These are phyloP conservation scores for Tenthredo notha DNA, from an alignment of 2,888 invertebrate species.

Conservation along the genomic window DNA sequence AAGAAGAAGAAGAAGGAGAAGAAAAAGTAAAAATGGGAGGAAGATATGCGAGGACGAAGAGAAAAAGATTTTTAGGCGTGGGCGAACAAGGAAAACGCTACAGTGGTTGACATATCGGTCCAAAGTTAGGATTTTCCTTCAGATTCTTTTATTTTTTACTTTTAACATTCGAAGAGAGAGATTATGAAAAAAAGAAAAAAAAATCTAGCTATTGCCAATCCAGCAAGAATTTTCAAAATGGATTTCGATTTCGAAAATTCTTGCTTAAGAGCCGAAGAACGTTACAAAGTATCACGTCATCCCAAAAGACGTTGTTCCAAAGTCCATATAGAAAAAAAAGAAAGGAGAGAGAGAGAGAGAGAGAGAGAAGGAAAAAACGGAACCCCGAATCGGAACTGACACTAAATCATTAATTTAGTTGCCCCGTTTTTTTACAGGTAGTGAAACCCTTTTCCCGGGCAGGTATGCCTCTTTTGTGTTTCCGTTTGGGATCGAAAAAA, in stretches of 20 bases:
- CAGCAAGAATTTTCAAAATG: not conserved
- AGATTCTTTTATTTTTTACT: not conserved
- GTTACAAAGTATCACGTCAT: constrained; percentile 16
- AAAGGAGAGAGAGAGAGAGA: constrained; percentile 21
- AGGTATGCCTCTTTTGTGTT: constrained; percentile 72
- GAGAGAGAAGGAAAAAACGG: constrained; percentile 55
- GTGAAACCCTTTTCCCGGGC: constrained; percentile 71
- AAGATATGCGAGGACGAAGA: not conserved
- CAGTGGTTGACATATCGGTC: not conserved
- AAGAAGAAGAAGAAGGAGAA: not conserved
- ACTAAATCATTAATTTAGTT: constrained; percentile 78
- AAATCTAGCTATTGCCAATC: not conserved
- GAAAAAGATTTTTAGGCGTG: constrained; percentile 5
- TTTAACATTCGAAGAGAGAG: not conserved
- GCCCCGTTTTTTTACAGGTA: constrained; percentile 72
- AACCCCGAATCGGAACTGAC: constrained; percentile 73
- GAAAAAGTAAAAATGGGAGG: not conserved
- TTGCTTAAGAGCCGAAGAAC: not conserved
- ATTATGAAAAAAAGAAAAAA: not conserved
- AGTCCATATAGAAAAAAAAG: constrained; percentile 11
- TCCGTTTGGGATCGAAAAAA: constrained; percentile 55
- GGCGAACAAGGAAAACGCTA: not conserved
- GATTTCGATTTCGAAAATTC: constrained; percentile 9
- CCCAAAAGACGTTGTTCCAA: constrained; percentile 36
- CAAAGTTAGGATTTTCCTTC: not conserved